Evolutionary conservation across 2,888 invertebrate species (phyloP).

Genomic region (Drepanosiphum platanoidis): DNA sequence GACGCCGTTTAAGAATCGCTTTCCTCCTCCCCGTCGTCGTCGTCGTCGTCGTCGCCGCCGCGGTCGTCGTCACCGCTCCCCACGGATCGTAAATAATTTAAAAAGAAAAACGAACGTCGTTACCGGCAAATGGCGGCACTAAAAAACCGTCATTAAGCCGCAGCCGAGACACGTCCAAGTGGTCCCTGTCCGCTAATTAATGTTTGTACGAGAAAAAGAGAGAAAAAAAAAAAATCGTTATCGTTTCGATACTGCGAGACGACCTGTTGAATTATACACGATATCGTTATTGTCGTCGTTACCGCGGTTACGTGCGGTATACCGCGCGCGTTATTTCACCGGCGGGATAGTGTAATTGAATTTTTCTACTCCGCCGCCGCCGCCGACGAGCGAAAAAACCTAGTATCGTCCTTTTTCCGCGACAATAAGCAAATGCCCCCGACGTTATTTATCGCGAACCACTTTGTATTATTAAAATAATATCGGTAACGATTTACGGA

Average conservation of each 20-base stretch:
- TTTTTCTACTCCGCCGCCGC: too few relatives aligned
- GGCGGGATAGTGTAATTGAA: too few relatives aligned
- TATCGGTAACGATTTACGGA: too few relatives aligned
- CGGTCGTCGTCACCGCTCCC: background rate
- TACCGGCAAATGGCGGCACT: conserved; percentile 59
- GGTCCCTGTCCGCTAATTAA: conserved; percentile 60
- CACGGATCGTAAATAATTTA: conserved; percentile 60
- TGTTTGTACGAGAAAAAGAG: background rate
- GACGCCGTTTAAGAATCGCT: conserved; percentile 54
- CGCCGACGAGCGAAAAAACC: too few relatives aligned
- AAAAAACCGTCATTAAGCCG: conserved; percentile 54
- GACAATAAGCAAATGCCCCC: too few relatives aligned
- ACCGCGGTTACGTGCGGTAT: background rate
- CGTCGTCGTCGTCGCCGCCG: background rate
- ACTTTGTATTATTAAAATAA: too few relatives aligned
- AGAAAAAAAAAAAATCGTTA: background rate
- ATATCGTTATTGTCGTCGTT: background rate
- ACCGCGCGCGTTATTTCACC: background rate
- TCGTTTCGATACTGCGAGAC: background rate
- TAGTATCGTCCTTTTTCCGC: too few relatives aligned
- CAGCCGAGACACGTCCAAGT: conserved; percentile 41
- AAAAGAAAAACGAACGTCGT: conserved; percentile 56
- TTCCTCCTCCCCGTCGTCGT: background rate
- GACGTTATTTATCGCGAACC: too few relatives aligned
- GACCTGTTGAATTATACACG: conserved; percentile 55